Conservation (phyloP, 2,888 invertebrate species). For the Pachydiplax longipennis region DNA sequence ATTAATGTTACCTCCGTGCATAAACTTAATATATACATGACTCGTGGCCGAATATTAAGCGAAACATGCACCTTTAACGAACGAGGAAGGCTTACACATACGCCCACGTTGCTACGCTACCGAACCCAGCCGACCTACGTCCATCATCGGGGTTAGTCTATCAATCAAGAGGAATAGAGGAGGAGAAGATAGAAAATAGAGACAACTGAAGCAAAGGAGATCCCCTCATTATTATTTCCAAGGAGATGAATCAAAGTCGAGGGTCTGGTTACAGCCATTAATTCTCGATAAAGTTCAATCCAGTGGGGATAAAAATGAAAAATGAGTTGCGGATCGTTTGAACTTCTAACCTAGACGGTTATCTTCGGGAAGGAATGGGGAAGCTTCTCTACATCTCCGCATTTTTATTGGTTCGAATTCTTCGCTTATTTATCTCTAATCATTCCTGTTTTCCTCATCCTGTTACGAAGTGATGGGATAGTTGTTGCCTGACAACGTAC, state of each 20-base stretch:
- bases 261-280: background rate
- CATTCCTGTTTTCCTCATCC: background rate
- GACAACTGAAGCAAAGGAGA: background rate
- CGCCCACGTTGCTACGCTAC: background rate
- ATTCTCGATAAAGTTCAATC: background rate
- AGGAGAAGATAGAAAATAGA: background rate
- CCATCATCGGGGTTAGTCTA: background rate
- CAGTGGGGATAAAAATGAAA: background rate
- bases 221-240: background rate
- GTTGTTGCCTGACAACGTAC: background rate
- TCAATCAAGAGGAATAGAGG: background rate
- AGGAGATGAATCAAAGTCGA: conserved; percentile 14
- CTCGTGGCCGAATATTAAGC: background rate
- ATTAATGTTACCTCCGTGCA: background rate
- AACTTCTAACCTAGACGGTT: background rate
- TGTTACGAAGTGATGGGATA: background rate
- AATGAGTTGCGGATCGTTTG: background rate
- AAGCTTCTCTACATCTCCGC: background rate
- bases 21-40: background rate
- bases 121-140: background rate
- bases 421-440: background rate
- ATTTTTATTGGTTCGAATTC: background rate
- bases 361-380: background rate
- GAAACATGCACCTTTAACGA: background rate
- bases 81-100: background rate